Base-by-base conservation (phyloP, 2,888 invertebrate genomes). In the Melanostoma mellinum region DNA sequence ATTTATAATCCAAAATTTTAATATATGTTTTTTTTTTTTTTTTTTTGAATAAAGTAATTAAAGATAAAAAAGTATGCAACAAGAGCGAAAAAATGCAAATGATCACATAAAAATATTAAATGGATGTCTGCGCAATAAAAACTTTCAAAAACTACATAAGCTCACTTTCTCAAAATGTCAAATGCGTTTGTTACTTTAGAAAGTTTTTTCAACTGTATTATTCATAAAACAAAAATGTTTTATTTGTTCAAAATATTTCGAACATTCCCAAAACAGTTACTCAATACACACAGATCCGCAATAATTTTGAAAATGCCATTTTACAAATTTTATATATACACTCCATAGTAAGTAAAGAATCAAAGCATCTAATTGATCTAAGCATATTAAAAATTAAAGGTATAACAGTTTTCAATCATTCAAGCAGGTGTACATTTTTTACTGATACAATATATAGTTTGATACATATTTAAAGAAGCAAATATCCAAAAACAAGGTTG, bases 1-100 rank as follows among this genome's bases (percentile, higher is more conserved):
- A 91, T 91, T 91, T 90, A 90, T 91, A 91, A 91, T 91, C 91
- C 91, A 91, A 91, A 91, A 91, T 91, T 91, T 91, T 91, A 90
- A 91, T 90, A 90, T 90, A 90, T 89, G 90, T 91, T 91, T 91
- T 90, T 90, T 90, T 20, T 20, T 20, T 20, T 20, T 20, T 20
- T 20, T 20, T 20, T 20, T n/a, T n/a, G n/a, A 20, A 20, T 20
- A 20, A 20, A 88, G 90, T 85, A 76, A 86, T 77, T 86, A 86
- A 85, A 87, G 79, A 86, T 85, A 85, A 86, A 86, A 80, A 86
- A 82, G 74, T 65, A 85, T 48, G 77, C 32, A 58, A 40, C 3
- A 55, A 55, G 20, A 84, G 80, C 72, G 85, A 75, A 75, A 87
- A 86, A 77, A 86, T 86, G 40, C 85, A 86, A 60, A 74, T 86